phyloP scores from a whole-genome alignment of 2,888 invertebrate genomes.

The Oscheius sp. region DNA sequence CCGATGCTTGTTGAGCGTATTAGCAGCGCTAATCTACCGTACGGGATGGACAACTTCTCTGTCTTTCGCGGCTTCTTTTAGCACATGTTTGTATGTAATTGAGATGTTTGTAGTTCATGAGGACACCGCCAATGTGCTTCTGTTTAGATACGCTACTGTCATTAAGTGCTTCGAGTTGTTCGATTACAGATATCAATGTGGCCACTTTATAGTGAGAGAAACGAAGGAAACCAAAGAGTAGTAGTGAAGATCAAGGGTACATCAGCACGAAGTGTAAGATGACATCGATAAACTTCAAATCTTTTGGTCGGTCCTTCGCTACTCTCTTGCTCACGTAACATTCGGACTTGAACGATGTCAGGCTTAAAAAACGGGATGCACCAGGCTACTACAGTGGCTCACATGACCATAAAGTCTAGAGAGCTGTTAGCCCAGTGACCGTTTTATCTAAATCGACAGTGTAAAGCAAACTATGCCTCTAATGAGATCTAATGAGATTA shows the following conservation, averaged over 20 bases:
- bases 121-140: slow-evolving; percentile 27
- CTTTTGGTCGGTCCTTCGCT: no score
- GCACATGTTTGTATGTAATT: slow-evolving; percentile 33
- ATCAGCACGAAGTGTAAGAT: no score
- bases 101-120: slow-evolving; percentile 34
- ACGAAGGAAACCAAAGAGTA: no score
- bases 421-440: not conserved
- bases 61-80: slow-evolving; percentile 32
- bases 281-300: not conserved
- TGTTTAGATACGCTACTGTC: slow-evolving; percentile 23
- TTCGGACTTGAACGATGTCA: no score
- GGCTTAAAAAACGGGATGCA: no score
- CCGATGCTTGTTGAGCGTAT: slow-evolving; percentile 12
- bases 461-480: slow-evolving; percentile 26
- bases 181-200: slow-evolving; percentile 9
- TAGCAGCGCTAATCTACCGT: slow-evolving; percentile 31
- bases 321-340: no score
- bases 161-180: slow-evolving; percentile 26
- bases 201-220: no score
- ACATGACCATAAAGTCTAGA: not conserved
- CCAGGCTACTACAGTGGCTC: no score
- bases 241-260: no score
- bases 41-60: slow-evolving; percentile 1
- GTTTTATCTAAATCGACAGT: not conserved
- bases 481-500: slow-evolving; percentile 36